Conservation (phyloP, 2,113 vertebrate genomes). For the Marcusenius ussheri region DNA sequence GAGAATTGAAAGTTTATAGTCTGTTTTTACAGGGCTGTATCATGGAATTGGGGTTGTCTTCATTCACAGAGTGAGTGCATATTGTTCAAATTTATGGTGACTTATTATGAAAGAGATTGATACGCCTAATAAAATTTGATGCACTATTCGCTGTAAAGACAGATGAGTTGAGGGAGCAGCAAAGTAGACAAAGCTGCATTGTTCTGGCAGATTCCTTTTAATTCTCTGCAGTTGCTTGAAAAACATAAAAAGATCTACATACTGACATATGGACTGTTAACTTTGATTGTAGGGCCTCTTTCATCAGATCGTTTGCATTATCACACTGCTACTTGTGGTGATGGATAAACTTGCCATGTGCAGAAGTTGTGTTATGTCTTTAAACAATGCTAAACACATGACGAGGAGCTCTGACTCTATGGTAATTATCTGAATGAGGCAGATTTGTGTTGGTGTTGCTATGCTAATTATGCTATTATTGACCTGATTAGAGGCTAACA, state of each 20-base stretch:
- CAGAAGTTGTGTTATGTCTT: not conserved
- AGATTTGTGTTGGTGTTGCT: not conserved
- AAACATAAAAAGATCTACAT: not conserved
- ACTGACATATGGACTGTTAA: not conserved
- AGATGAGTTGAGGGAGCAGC: not conserved
- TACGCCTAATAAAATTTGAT: not conserved
- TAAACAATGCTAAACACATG: not conserved
- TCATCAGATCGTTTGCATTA: not conserved
- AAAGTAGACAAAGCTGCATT: not conserved
- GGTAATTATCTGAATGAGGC: not conserved
- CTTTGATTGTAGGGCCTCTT: not conserved
- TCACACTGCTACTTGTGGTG: not conserved
- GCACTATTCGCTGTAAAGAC: not conserved
- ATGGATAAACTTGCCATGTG: not conserved
- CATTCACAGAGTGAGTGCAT: not conserved
- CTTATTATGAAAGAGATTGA: not conserved
- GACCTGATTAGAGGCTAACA: not conserved
- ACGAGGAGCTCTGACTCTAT: not conserved
- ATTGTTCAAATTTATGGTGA: not conserved
- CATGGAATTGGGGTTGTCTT: not conserved
- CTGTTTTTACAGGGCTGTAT: not conserved
- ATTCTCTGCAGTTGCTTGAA: not conserved
- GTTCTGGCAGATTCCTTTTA: not conserved
- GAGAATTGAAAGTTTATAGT: not conserved
- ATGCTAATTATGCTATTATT: not conserved